Evolutionary conservation across 2,113 vertebrate genomes (phyloP).

Genomic region (Gallinago undulata): DNA sequence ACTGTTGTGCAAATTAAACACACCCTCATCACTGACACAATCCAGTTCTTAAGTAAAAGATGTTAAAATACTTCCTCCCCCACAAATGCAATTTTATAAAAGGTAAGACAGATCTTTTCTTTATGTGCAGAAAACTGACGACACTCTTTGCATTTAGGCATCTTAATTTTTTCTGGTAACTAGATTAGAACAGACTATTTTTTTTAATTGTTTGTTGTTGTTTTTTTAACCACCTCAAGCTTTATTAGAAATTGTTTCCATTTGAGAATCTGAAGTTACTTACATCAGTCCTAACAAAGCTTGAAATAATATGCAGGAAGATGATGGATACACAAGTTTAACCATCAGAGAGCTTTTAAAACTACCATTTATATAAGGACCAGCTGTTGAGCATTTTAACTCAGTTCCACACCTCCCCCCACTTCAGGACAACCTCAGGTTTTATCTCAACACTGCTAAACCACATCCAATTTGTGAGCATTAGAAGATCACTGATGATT

Average conservation of each 20-base stretch:
- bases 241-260: background rate
- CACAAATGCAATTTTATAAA: background rate
- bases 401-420: background rate
- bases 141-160: background rate
- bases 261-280: background rate
- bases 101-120: background rate
- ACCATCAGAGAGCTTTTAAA: background rate
- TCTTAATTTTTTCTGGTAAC: background rate
- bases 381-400: background rate
- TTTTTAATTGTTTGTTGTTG: background rate
- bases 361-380: background rate
- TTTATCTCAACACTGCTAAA: background rate
- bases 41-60: constrained; percentile 20
- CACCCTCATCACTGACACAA: constrained; percentile 36
- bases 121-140: background rate
- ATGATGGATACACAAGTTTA: background rate
- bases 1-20: constrained; percentile 50
- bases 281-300: background rate
- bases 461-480: background rate
- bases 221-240: background rate
- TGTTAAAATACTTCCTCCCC: constrained; percentile 10
- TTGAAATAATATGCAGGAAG: constrained; percentile 2
- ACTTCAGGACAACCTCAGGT: background rate
- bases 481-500: background rate
- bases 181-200: background rate